Evolutionary conservation across 2,113 vertebrate species (phyloP).

Genomic region (Anser cygnoides): DNA sequence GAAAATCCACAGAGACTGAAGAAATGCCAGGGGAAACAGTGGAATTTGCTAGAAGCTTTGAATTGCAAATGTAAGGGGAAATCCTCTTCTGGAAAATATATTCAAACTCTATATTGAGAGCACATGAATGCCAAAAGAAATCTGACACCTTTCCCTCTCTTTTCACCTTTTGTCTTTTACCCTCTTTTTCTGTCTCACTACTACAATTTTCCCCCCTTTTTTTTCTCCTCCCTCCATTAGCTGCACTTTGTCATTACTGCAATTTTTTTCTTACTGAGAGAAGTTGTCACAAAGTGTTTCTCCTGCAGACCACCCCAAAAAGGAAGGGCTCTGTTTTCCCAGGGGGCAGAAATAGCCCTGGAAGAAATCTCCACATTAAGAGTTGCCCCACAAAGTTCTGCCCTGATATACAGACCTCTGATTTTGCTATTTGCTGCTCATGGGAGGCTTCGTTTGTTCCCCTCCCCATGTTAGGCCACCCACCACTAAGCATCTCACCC

Average conservation of each 20-base stretch:
- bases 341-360: neutral
- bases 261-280: neutral
- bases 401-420: neutral
- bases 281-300: neutral
- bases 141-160: neutral
- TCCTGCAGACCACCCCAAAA: neutral
- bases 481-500: neutral
- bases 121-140: slow-evolving; percentile 9
- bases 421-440: neutral
- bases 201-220: neutral
- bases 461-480: no score
- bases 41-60: slow-evolving; percentile 67
- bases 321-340: rapidly evolving
- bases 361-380: neutral
- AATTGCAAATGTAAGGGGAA: slow-evolving; percentile 66
- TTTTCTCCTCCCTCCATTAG: neutral
- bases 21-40: slow-evolving; percentile 58
- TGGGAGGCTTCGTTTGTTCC: rapidly evolving
- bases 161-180: slow-evolving; percentile 9
- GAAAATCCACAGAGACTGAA: slow-evolving; percentile 59
- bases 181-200: neutral
- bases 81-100: slow-evolving; percentile 62
- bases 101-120: slow-evolving; percentile 25
- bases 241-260: neutral
- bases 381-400: neutral